Evolutionary conservation across 2,113 vertebrate species (phyloP).

Genomic region (Gulo gulo): DNA sequence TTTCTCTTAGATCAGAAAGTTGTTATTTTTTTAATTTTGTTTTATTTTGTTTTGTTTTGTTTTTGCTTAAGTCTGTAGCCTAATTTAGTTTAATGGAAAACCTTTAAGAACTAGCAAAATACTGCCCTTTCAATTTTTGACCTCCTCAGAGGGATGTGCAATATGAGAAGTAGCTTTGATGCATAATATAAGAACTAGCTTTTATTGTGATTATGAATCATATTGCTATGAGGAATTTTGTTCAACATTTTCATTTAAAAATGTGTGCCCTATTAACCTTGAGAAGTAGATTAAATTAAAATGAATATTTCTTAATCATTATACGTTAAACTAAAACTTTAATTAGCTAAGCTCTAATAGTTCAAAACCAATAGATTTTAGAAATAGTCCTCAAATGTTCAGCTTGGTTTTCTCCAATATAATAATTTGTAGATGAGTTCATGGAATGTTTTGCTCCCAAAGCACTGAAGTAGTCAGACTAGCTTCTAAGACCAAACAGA

Average conservation of each 20-base stretch:
- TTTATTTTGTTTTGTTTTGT: background rate
- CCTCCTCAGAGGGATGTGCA: background rate
- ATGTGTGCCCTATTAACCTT: constrained; percentile 54
- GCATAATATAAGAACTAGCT: background rate
- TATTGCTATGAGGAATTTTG: background rate
- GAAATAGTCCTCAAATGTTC: background rate
- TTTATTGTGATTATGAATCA: constrained; percentile 12
- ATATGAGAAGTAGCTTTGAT: background rate
- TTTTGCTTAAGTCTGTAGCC: background rate
- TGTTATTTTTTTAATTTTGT: background rate
- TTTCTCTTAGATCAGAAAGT: background rate
- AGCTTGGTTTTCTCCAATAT: background rate
- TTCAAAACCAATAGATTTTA: constrained; percentile 19
- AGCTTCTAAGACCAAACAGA: background rate
- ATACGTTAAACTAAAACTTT: constrained; percentile 39
- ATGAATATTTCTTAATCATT: constrained; percentile 48
- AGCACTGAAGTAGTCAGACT: background rate
- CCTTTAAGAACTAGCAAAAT: background rate
- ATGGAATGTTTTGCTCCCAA: background rate
- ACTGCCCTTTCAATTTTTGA: background rate
- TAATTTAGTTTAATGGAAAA: constrained; percentile 40
- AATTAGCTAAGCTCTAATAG: constrained; percentile 55
- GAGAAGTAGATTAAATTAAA: constrained; percentile 47
- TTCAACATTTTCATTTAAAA: constrained; percentile 58
- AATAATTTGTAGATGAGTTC: background rate